A percentile compares a stretch with the other conserved stretches of the same genome.
Evolutionary conservation across 2,888 invertebrate genomes (phyloP).

Genomic region (Sarcophaga rosellei): DNA sequence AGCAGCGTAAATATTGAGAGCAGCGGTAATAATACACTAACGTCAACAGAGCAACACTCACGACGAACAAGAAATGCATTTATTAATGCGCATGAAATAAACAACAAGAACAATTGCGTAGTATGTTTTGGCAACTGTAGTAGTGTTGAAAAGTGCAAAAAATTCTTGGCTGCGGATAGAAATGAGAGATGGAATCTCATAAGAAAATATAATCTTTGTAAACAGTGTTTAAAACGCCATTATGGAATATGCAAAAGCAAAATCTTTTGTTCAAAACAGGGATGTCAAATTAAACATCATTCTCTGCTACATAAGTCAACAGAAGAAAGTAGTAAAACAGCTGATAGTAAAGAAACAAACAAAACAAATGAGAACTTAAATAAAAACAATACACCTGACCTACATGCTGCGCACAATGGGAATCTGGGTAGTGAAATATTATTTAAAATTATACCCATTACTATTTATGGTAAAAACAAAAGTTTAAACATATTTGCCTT

Average conservation of each 20-base stretch:
- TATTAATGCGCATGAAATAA: conserved; percentile 25
- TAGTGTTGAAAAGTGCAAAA: conserved; percentile 29
- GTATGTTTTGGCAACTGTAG: conserved; percentile 28
- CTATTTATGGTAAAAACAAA: background rate
- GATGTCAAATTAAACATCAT: background rate
- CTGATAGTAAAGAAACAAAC: background rate
- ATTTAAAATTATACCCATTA: conserved; percentile 28
- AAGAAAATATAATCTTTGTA: conserved; percentile 21
- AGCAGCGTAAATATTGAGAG: conserved; percentile 18
- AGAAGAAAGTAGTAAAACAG: background rate
- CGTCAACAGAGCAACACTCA: conserved; percentile 13
- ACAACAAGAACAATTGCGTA: conserved; percentile 22
- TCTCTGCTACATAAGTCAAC: background rate
- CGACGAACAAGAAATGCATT: conserved; percentile 37
- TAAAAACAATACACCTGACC: background rate
- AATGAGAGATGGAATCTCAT: conserved; percentile 36
- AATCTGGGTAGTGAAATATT: conserved; percentile 1
- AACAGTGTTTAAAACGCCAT: conserved; percentile 15
- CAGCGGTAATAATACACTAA: background rate
- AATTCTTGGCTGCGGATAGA: conserved; percentile 22
- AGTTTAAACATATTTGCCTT: no score
- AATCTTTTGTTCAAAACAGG: background rate
- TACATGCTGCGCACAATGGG: conserved; percentile 24
- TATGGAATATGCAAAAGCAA: conserved; percentile 9
- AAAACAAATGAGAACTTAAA: background rate